phyloP scores from a whole-genome alignment of 2,888 invertebrate species.

The Micoletzkya japonica region DNA sequence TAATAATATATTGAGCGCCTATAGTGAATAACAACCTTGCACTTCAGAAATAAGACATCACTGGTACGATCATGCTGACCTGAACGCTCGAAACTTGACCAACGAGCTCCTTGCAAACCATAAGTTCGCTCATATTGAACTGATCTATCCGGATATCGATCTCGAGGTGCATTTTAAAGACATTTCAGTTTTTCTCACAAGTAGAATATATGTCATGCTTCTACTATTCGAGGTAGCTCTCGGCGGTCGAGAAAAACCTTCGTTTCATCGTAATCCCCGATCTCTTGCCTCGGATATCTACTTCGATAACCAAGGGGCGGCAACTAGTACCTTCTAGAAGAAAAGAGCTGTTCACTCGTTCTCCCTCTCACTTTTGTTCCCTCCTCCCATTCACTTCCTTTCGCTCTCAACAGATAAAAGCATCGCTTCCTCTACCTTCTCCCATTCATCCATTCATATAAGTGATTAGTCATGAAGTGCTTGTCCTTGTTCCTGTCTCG shows the following conservation, averaged over 20 bases:
- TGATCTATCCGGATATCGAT: constrained; percentile 60
- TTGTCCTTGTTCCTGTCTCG: no score
- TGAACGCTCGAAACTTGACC: constrained; percentile 50
- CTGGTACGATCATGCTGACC: constrained; percentile 61
- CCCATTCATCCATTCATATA: not conserved
- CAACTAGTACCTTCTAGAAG: constrained; percentile 41
- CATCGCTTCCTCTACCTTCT: not conserved
- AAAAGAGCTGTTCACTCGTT: not conserved
- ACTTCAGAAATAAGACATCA: constrained; percentile 58
- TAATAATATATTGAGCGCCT: no score
- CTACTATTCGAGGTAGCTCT: constrained; percentile 45
- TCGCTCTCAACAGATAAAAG: not conserved
- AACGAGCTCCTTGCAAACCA: constrained; percentile 57
- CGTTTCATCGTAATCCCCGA: constrained; percentile 46
- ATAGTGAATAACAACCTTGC: no score
- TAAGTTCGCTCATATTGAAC: constrained; percentile 56
- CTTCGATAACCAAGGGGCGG: constrained; percentile 60
- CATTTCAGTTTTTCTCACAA: constrained; percentile 17
- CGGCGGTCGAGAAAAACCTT: constrained; percentile 51
- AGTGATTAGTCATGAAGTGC: no score
- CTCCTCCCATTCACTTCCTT: not conserved
- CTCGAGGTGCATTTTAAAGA: constrained; percentile 45
- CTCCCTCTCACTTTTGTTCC: not conserved
- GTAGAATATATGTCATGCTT: not conserved
- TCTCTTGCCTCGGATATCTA: constrained; percentile 58